These are phyloP conservation scores for Cercopithecus mona DNA, from an alignment of 2,113 vertebrate species.

Conservation along the genomic window DNA sequence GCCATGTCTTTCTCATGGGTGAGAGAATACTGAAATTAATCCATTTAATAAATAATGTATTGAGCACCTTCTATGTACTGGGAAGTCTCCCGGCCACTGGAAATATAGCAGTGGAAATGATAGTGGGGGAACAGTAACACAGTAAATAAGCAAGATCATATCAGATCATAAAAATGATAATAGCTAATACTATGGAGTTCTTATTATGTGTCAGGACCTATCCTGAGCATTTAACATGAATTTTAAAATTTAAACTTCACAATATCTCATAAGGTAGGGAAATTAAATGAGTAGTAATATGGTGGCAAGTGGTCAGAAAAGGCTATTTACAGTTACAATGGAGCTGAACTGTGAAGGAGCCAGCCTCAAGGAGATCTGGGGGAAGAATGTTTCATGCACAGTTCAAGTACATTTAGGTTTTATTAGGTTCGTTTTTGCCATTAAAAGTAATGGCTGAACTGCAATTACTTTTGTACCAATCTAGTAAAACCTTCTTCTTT, in stretches of 20 bases:
- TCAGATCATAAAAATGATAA: neutral
- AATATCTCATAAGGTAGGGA: neutral
- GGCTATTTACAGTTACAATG: neutral
- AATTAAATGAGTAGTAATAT: neutral
- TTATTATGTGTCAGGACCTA: neutral
- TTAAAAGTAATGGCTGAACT: too few relatives aligned
- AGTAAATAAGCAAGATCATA: neutral
- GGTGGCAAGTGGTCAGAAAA: neutral
- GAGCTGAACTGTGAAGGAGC: neutral
- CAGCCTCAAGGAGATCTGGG: neutral
- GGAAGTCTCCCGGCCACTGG: neutral
- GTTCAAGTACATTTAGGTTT: neutral
- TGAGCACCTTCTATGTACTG: neutral
- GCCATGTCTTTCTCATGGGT: neutral
- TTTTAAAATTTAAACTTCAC: conserved; percentile 10
- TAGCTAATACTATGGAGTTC: neutral
- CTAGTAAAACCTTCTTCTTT: neutral
- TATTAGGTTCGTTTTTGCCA: too few relatives aligned
- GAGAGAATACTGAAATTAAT: neutral
- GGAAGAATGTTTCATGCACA: neutral
- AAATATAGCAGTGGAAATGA: conserved; percentile 3
- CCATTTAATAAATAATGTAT: neutral
- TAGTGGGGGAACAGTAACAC: neutral
- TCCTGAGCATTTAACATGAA: neutral
- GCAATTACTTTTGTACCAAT: too few relatives aligned